Evolutionary conservation across 2,113 vertebrate species (phyloP), one percentile per base, ranked within the genome.

Genomic region (Psophia crepitans): DNA sequence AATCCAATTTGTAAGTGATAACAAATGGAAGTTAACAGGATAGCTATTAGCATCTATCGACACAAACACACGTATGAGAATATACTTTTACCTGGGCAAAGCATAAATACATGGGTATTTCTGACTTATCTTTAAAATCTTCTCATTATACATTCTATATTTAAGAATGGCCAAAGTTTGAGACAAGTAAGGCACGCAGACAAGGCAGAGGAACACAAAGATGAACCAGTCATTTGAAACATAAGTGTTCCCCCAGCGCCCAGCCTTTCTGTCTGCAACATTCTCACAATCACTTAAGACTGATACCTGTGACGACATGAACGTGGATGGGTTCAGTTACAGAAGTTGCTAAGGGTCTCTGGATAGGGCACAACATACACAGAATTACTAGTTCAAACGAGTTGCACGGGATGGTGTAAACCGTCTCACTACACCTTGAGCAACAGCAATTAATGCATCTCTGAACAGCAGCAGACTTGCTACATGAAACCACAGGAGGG

Each of bases 401-500:
- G 14, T 11, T 44, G 23, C 22, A 33, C 26, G 16, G 35, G 33
- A 33, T 71, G 23, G 22, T 21, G 26, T 44, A 79, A 70, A 16
- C 30, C 44, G 41, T 44, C 51, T 43, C 46, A 57, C 77, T 19
- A 57, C 19, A 71, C 22, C 17, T 22, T 13, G 48, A 56, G 14
- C 35, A 57, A 15, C 3, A 46, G 64, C 20, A 51, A 24, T 13
- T 51, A 23, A 18, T 23, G 63, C 18, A 8, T 1, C 10, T 12
- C 12, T 39, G 11, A 22, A 24, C 0, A 46, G 20, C 1, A 56
- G 15, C 0, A 19, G 2, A 6, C 6, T 1, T 0, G 10, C 32
- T 16, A 33, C 8, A 16, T 0, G 22, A 53, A 14, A 63, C 97
- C 97, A 95, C 87, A 30, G 93, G 97, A 92, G 96, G 97, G 97